Conservation (phyloP, 2,797 vertebrate species). For the Cyclopterus lumpus region DNA sequence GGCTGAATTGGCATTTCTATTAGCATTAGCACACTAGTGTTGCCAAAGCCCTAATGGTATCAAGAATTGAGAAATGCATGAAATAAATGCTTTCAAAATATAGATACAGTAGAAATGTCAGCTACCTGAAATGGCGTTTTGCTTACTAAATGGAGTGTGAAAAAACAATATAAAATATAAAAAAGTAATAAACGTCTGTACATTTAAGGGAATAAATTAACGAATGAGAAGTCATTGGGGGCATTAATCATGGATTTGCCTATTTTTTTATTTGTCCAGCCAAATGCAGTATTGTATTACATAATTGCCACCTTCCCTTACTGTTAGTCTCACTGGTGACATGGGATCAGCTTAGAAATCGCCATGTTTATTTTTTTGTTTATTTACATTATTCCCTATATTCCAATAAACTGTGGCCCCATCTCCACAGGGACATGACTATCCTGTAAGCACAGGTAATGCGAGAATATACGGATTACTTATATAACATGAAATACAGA, state of each 20-base stretch:
- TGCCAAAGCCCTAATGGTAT: no score
- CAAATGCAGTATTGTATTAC: neutral
- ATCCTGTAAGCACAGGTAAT: neutral
- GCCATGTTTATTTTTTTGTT: neutral
- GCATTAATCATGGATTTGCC: neutral
- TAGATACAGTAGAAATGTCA: neutral
- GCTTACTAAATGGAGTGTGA: neutral
- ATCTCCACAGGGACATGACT: neutral
- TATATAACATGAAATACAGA: slow-evolving; percentile 5
- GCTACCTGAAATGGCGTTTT: neutral
- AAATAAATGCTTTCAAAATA: neutral
- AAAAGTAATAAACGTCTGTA: neutral
- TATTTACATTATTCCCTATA: neutral
- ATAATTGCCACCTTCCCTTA: neutral
- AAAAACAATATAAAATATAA: neutral
- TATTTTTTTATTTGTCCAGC: neutral
- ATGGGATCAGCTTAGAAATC: neutral
- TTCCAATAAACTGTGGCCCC: neutral
- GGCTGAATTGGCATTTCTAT: neutral
- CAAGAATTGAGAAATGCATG: neutral
- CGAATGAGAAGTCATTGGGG: neutral
- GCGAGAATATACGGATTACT: neutral
- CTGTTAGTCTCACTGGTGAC: neutral
- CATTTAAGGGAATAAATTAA: neutral
- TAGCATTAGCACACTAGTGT: neutral